Evolutionary conservation across 2,797 vertebrate genomes (phyloP), one percentile per base, ranked within the genome.

Genomic region (Coluber constrictor): DNA sequence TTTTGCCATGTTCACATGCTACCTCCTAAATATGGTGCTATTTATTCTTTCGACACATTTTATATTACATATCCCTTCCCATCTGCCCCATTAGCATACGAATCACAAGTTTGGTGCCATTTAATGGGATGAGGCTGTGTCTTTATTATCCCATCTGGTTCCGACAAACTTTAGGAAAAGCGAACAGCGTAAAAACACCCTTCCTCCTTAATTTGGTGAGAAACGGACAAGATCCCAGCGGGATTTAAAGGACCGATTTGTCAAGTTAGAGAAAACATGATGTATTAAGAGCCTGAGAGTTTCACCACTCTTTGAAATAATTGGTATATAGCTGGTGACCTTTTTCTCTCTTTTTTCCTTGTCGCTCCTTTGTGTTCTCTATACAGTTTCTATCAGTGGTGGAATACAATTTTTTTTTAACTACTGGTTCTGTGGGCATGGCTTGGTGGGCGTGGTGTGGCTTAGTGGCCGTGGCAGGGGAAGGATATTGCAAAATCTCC

Each of bases 51-150:
- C 20, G 96, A 95, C 94, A 96, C 90, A 18, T 96, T 95, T 96
- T 96, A 95, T 95, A 92, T 93, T 93, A 96, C 96, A 95, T 94
- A 96, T 96, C 94, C 95, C 86, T 95, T 96, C 94, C 95, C 96
- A 97, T 96, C 95, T 97, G 97, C 93, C 92, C 92, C 92, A 96
- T 97, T 97, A 97, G 91, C 96, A 97, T 97, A 95, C 90, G 96
- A 96, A 96, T 94, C 61, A 89, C 47, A 92, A 93, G 87, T 96
- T 90, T 95, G 87, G 47, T 95, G 70, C 86, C 94, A 94, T 89
- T 96, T 96, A 96, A 95, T 90, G 87, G 90, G 95, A 86, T 15
- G 94, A 90, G 95, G 70, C 91, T 94, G 94, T 94, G 95, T 96
- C 93, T 96, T 97, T 96, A 97, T 94, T 91, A 91, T 95, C 63